Conservation (phyloP, 2,113 vertebrate genomes). For the Regulus satrapa region DNA sequence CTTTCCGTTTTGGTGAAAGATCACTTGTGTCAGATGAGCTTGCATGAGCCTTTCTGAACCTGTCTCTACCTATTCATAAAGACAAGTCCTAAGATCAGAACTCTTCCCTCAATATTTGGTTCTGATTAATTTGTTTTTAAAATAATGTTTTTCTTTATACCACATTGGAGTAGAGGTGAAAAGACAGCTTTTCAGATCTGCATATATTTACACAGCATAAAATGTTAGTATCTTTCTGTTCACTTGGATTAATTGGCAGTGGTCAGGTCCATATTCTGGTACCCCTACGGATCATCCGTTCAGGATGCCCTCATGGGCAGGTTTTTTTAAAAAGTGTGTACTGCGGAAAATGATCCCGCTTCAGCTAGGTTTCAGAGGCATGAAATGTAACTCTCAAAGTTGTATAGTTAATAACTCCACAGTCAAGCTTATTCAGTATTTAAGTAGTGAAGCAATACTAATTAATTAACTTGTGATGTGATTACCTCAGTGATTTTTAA, state of each 20-base stretch:
- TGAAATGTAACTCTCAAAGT: background rate
- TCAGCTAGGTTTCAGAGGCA: background rate
- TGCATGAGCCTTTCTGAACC: background rate
- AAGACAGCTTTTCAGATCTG: background rate
- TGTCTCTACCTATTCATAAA: background rate
- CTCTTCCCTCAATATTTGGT: background rate
- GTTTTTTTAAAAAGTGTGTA: background rate
- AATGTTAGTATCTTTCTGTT: background rate
- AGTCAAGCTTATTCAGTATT: background rate
- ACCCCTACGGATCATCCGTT: background rate
- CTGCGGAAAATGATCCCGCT: background rate
- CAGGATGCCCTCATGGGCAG: background rate
- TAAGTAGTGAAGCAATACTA: background rate
- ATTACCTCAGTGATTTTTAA: background rate
- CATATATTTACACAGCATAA: background rate
- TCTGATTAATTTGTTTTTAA: background rate
- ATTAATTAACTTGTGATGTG: background rate
- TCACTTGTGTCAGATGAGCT: accelerated
- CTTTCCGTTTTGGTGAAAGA: background rate
- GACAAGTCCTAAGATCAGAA: background rate
- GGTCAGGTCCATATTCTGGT: background rate
- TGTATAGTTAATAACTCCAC: background rate
- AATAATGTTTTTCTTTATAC: background rate
- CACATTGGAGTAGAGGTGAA: background rate
- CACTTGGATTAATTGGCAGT: background rate